Evolutionary conservation across 1,140 invertebrate genomes (phyloP), one percentile per base, ranked within the genome.

Genomic region (Drosophila chauvacae): DNA sequence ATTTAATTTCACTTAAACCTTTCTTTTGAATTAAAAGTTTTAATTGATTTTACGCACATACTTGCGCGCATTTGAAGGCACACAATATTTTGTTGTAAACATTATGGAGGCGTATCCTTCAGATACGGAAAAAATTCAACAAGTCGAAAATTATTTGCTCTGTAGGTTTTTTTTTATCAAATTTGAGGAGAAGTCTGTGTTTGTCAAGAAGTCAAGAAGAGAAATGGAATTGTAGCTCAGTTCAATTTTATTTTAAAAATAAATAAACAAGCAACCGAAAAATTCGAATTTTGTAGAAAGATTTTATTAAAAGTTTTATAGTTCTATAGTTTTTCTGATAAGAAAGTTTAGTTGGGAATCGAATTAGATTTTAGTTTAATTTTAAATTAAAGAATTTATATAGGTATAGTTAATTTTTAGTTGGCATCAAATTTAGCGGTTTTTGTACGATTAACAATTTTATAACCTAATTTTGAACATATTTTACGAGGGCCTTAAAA

Each of bases 1-100:
- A 68, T 75, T 75, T 64, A 75, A 79, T 82, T 86, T 87, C 79
- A 82, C 82, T 86, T 86, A 81, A 86, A 86, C 81, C 82, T 86
- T 81, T 79, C 82, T 81, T 86, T 55, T 86, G 70, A 85, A 85
- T 85, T 85, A 85, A 85, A 85, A 85, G 47, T 86, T 85, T 85
- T 82, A 87, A 87, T 85, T 82, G 83, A 83, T 86, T 85, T 84
- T 69, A 65, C 45, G 65, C 74, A 84, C 60, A 62, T 59, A 69
- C 44, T 63, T 47, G 47, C 44, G 45, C 51, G 20, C 59, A 64
- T 48, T 60, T 41, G 35, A 59, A 44, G 51, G 28, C 73, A 70
- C 57, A 60, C 77, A 78, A 68, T 60, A 39, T 50, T 51, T 41
- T 50, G 3, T 51, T 50, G 53, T 69, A 63, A 70, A 76, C 48